These are phyloP conservation scores for Phorcus lineatus DNA, from an alignment of 2,888 invertebrate genomes.

Conservation along the genomic window DNA sequence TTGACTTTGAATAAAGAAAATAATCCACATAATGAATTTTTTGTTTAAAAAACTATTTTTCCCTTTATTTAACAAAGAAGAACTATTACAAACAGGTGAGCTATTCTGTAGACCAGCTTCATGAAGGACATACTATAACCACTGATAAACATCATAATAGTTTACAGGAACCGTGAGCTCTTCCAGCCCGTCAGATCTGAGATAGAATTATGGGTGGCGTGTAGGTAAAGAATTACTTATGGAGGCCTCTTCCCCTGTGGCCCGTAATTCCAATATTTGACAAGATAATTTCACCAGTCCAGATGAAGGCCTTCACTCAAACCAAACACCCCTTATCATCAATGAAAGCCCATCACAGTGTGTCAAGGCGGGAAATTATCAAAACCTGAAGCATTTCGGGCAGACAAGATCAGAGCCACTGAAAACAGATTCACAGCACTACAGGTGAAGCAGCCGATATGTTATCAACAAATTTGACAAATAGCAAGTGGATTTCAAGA, in stretches of 20 bases:
- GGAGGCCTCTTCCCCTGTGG: not conserved
- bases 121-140: no score
- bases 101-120: no score
- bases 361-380: not conserved
- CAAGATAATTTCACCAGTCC: not conserved
- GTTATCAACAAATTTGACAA: slow-evolving; percentile 7
- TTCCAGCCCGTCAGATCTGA: no score
- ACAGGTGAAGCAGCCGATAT: not conserved
- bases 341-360: not conserved
- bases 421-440: not conserved
- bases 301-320: not conserved
- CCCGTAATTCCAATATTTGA: not conserved
- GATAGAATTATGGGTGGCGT: not conserved
- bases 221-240: not conserved
- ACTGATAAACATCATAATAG: no score
- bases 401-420: not conserved
- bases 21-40: no score
- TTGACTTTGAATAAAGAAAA: no score
- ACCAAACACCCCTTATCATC: not conserved
- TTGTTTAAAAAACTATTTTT: no score
- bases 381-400: not conserved
- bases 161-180: no score
- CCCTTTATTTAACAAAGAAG: no score
- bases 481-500: not conserved
- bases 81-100: no score